Evolutionary conservation across 2,888 invertebrate genomes (phyloP).

Genomic region (Chirona hameri): DNA sequence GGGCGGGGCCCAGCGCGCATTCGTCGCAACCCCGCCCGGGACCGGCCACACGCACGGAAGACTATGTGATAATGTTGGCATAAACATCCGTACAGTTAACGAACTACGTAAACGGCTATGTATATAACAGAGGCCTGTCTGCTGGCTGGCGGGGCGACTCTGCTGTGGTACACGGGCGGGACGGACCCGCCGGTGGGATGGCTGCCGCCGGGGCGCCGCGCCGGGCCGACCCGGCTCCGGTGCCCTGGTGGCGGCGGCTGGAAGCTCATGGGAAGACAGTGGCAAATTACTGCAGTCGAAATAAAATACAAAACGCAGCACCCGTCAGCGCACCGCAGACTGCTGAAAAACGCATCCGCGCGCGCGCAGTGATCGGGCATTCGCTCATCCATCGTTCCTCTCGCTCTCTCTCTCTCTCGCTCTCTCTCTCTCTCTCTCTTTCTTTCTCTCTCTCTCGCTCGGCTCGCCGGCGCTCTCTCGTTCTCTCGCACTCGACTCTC

Average conservation of each 20-base stretch:
- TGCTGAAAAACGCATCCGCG: background rate
- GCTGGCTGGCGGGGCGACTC: background rate
- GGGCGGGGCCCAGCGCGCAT: background rate
- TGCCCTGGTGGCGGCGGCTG: background rate
- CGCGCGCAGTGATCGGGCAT: background rate
- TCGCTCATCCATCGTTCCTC: background rate
- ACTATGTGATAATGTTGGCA: conserved; percentile 24
- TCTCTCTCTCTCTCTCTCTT: background rate
- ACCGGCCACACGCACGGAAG: background rate
- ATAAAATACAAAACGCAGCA: background rate
- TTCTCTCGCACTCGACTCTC: background rate
- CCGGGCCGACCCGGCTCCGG: background rate
- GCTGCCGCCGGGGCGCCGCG: background rate
- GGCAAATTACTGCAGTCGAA: conserved; percentile 1
- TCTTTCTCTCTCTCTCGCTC: background rate
- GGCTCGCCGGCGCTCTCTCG: background rate
- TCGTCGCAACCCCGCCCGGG: no score
- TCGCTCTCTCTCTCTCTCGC: background rate
- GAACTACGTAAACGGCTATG: conserved; percentile 24
- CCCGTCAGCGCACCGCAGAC: background rate
- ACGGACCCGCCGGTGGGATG: background rate
- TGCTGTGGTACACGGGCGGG: background rate
- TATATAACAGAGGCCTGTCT: background rate
- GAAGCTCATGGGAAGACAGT: conserved; percentile 29
- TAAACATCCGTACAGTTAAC: conserved; percentile 26